A percentile compares a stretch with the other conserved stretches of the same genome.
These are phyloP conservation scores for Diarsia dahlii DNA, from an alignment of 2,888 invertebrate species.

Conservation along the genomic window DNA sequence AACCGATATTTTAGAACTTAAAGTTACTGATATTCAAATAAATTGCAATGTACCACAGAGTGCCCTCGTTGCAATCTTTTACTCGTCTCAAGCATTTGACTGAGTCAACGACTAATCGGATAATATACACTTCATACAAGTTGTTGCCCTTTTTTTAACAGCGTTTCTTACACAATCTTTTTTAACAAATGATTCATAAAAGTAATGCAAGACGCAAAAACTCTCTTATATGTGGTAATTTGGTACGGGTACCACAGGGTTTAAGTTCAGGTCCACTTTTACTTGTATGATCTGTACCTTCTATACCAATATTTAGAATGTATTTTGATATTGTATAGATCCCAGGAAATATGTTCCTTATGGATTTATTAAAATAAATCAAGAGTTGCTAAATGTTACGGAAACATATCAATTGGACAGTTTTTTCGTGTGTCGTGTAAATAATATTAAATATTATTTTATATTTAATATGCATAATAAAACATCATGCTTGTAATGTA, in stretches of 20 bases:
- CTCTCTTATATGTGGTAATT: not conserved
- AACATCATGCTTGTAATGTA: not conserved
- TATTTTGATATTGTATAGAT: not conserved
- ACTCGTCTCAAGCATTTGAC: constrained; percentile 7
- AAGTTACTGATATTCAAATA: not conserved
- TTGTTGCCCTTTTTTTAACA: not conserved
- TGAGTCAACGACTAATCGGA: not conserved
- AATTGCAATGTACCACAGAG: no score
- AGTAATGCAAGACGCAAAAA: not conserved
- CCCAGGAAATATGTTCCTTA: not conserved
- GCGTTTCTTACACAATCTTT: not conserved
- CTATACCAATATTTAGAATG: not conserved
- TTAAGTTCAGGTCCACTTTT: not conserved
- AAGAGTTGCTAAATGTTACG: not conserved
- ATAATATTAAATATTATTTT: not conserved
- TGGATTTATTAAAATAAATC: not conserved
- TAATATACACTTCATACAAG: not conserved
- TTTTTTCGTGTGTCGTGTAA: not conserved
- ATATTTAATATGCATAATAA: not conserved
- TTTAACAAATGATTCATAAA: not conserved
- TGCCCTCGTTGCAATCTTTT: not conserved
- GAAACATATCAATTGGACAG: not conserved
- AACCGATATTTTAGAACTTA: not conserved
- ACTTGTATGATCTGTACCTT: not conserved
- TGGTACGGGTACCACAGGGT: constrained; percentile 9